Evolutionary conservation across 2,797 vertebrate species (phyloP).

Genomic region (Cynodonichthys magdalenae): DNA sequence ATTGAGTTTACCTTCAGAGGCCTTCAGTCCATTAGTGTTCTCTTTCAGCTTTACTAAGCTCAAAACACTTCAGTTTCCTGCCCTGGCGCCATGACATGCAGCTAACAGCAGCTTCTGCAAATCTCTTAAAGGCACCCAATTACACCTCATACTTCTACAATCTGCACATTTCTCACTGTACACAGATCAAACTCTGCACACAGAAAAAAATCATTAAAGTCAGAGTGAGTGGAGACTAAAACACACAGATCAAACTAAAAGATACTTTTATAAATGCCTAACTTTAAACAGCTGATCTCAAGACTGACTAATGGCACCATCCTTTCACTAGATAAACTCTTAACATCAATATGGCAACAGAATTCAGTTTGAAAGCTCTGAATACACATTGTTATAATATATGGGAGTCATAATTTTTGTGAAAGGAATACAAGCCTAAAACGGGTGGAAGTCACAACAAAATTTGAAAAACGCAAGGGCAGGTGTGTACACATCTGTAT

Average conservation of each 20-base stretch:
- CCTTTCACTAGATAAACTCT: neutral
- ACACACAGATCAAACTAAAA: neutral
- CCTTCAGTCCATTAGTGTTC: slow-evolving; percentile 56
- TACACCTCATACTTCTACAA: slow-evolving; percentile 39
- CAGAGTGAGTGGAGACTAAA: neutral
- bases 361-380: neutral
- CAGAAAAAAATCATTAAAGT: neutral
- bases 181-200: slow-evolving; percentile 11
- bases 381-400: neutral
- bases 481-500: slow-evolving; percentile 11
- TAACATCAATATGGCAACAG: neutral
- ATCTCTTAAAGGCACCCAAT: slow-evolving; percentile 63
- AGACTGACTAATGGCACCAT: neutral
- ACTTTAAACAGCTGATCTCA: neutral
- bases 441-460: neutral
- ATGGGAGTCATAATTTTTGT: neutral
- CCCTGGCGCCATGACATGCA: slow-evolving; percentile 59
- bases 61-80: slow-evolving; percentile 72
- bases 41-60: slow-evolving; percentile 48
- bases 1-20: slow-evolving; percentile 48
- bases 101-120: slow-evolving; percentile 69
- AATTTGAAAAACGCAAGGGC: neutral
- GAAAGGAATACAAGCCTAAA: slow-evolving; percentile 1
- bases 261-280: neutral
- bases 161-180: slow-evolving; percentile 17